Evolutionary conservation across 2,797 vertebrate species (phyloP), one percentile per base, ranked within the genome.

Genomic region (Melanotaenia boesemani): DNA sequence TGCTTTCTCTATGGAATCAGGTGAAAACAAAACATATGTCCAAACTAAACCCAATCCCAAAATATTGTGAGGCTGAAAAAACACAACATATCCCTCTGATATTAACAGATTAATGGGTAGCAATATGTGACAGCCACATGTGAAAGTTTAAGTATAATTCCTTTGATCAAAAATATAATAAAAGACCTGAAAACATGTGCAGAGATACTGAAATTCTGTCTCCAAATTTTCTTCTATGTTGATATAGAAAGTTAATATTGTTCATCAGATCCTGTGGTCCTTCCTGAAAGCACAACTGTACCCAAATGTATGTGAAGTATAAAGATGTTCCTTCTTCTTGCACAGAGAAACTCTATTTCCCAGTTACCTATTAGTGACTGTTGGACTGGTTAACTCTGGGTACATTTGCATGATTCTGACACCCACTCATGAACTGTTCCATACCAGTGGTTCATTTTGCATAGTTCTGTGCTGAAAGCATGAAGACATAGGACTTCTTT

Each of bases 341-440:
- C 11, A 67, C 60, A 77, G 61, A 82, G 48, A 71, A 34, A 65
- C 57, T 30, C 56, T 60, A 73, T 85, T 67, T 65, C 32, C 68
- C 61, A 39, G 89, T 92, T 92, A 92, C 89, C 32, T 80, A 89
- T 91, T 89, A 91, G 59, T 67, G 66, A 72, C 67, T 73, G 77
- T 74, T 80, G 20, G 71, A 50, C 12, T 30, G 65, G 63, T 82
- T 63, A 69, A 36, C 83, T 76, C 67, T 74, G 67, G 26, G n/a
- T 2, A 39, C 11, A 92, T 94, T 93, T 94, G 92, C 92, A 94
- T 94, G 79, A 70, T 16, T 72, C 66, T 36, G 72, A 63, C 48
- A 66, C 20, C 15, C 11, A 58, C 62, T 78, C 60, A 12, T 57
- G 59, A 41, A 72, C 60, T 65, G 77, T 76, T 86, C 48, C 69